Evolutionary conservation across 35 echinoderm and acorn worm species (phyloP), one percentile per base, ranked within the genome.

Genomic region (Amphiura filiformis): DNA sequence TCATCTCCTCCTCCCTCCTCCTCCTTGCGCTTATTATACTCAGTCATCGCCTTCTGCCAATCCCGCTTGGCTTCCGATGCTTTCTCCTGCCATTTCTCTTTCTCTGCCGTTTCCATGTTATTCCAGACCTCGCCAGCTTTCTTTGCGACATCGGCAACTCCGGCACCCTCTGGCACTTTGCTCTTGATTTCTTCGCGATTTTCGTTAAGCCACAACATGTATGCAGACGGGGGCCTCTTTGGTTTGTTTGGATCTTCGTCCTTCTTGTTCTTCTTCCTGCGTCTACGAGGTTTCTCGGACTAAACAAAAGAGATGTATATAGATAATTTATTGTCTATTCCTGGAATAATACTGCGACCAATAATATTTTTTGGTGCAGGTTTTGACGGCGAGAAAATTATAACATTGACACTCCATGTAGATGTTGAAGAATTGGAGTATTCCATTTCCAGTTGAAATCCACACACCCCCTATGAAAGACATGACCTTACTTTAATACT

Each of bases 121-220:
- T 94, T 70, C 96, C 96, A 98, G 83, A 89, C 49, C 49, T 94
- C 96, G 0, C 96, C 96, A 15, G 88, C 96, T 34, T 92, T 98
- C 84, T 98, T 98, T 56, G 96, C 83, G 28, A 98, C 80, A 0
- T 98, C 96, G 9, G 92, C 82, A 17, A 98, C 90, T 1, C 85
- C 44, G 82, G 92, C 92, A 20, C 20, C 20, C 23, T 86, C 92
- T 11, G 92, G 92, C 42, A 84, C 91, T 38, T 94, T 81, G 12
- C 86, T 42, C 37, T 98, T 98, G 39, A 98, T 87, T 12, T 87
- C 23, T 34, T 94, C 85, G 0, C 96, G 61, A 65, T 88, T 57
- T 57, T 83, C 89, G 56, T 87, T 94, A 49, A 98, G 84, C 89
- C 89, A 98, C 39, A 98, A 49, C 89, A 98, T 92, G 84, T 94